These are phyloP conservation scores for Teleopsis dalmanni DNA, from an alignment of 1,140 invertebrate genomes.

Conservation along the genomic window DNA sequence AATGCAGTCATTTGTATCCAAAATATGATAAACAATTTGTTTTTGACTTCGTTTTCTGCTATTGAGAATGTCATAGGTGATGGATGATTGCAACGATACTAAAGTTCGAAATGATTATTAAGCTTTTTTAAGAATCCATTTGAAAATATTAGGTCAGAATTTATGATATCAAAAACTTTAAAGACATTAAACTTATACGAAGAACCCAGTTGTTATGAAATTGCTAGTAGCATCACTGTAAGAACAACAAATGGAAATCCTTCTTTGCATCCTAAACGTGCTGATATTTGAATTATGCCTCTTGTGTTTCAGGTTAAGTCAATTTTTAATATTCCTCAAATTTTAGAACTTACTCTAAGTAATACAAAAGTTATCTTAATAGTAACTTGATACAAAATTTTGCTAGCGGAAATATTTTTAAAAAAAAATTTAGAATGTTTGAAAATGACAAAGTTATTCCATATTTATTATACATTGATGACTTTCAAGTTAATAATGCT, in stretches of 20 bases:
- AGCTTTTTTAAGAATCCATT: slow-evolving; percentile 5
- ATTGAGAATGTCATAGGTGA: neutral
- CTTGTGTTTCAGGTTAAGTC: slow-evolving; percentile 7
- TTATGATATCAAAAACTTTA: slow-evolving; percentile 7
- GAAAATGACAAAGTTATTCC: slow-evolving; percentile 5
- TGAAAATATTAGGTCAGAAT: slow-evolving; percentile 5
- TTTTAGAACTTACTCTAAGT: slow-evolving; percentile 5
- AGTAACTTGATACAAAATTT: slow-evolving; percentile 8
- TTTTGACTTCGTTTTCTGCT: slow-evolving; percentile 2
- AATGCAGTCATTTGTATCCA: slow-evolving; percentile 4
- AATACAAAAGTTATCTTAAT: neutral
- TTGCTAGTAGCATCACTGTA: slow-evolving; percentile 1
- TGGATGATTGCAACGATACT: neutral
- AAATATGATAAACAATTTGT: slow-evolving; percentile 2
- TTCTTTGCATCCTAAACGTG: neutral
- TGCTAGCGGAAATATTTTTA: slow-evolving; percentile 8
- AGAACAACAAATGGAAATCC: neutral
- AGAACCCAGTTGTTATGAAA: slow-evolving; percentile 3
- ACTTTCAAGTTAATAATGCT: slow-evolving; percentile 10
- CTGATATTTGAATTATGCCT: slow-evolving; percentile 8
- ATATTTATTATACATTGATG: slow-evolving; percentile 12
- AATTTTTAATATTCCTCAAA: slow-evolving; percentile 9
- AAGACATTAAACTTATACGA: slow-evolving; percentile 11
- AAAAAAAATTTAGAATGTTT: neutral
- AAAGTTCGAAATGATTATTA: slow-evolving; percentile 1